Evolutionary conservation across 1,140 invertebrate species (phyloP).

Genomic region (Leguminivora glycinivorella): DNA sequence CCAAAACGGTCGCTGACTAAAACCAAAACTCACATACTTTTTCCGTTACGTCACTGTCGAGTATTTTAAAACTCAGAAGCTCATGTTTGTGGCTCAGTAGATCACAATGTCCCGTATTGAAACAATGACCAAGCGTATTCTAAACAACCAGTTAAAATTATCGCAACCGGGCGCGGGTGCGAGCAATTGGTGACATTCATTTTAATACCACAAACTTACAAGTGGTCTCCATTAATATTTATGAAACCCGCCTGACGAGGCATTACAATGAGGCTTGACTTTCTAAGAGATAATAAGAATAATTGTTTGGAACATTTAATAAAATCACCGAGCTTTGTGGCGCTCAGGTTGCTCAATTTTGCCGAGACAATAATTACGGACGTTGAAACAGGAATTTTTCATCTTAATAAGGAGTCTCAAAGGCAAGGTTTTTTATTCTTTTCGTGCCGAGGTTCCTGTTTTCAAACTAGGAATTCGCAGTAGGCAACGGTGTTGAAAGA

Average conservation of each 20-base stretch:
- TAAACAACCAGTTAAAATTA: conserved; percentile 30
- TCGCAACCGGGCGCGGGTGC: conserved; percentile 36
- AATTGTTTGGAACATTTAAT: conserved; percentile 18
- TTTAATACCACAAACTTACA: conserved; percentile 52
- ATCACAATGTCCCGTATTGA: conserved; percentile 12
- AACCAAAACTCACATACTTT: too few relatives aligned
- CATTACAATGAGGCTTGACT: conserved; percentile 18
- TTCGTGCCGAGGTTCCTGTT: too few relatives aligned
- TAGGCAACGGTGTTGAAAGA: too few relatives aligned
- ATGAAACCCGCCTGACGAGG: conserved; percentile 47
- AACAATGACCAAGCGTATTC: conserved; percentile 7
- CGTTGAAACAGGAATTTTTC: not conserved
- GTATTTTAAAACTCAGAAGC: too few relatives aligned
- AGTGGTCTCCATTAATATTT: conserved; percentile 62
- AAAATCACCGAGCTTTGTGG: conserved; percentile 7
- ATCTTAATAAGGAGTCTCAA: not conserved
- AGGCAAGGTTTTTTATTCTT: not conserved
- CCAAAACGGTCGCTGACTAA: too few relatives aligned
- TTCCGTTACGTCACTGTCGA: too few relatives aligned
- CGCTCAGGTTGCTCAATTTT: not conserved
- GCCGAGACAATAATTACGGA: not conserved
- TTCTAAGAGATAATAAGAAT: conserved; percentile 26
- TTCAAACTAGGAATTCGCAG: too few relatives aligned
- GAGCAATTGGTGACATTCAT: conserved; percentile 62
- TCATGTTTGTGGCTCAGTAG: too few relatives aligned